phyloP scores from a whole-genome alignment of 2,888 invertebrate genomes.

The Noctua fimbriata region DNA sequence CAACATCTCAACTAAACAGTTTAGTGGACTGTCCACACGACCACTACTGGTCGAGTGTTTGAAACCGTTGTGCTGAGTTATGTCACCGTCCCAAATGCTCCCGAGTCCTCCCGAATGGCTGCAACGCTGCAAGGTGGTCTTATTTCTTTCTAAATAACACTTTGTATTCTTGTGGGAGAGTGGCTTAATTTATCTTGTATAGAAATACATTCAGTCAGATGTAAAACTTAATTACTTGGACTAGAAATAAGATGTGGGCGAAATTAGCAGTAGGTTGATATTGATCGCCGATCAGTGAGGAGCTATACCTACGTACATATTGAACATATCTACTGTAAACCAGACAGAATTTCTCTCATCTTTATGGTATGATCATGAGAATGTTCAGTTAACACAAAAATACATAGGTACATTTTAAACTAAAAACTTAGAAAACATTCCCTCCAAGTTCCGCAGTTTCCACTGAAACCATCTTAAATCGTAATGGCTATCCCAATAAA shows the following conservation, averaged over 20 bases:
- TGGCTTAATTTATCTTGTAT: slow-evolving; percentile 8
- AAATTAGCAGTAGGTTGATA: neutral
- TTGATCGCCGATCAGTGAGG: neutral
- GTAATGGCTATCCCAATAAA: slow-evolving; percentile 57
- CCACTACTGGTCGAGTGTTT: neutral
- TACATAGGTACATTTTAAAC: slow-evolving; percentile 18
- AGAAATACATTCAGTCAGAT: neutral
- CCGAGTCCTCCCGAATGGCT: slow-evolving; percentile 11
- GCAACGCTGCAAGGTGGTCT: slow-evolving; percentile 1
- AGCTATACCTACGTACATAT: too few species aligned
- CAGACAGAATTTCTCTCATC: neutral
- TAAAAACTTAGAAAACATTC: slow-evolving; percentile 34
- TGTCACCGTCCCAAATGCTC: slow-evolving; percentile 20
- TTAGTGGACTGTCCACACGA: neutral
- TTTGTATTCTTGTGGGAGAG: slow-evolving; percentile 6
- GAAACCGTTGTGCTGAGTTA: slow-evolving; percentile 22
- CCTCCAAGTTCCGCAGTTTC: slow-evolving; percentile 16
- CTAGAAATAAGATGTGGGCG: slow-evolving; percentile 1
- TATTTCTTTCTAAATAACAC: slow-evolving; percentile 27
- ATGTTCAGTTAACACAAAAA: neutral
- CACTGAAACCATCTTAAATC: slow-evolving; percentile 43
- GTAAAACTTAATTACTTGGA: slow-evolving; percentile 11
- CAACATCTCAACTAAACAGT: slow-evolving; percentile 12
- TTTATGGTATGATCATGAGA: neutral
- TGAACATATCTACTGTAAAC: neutral